A percentile compares a stretch with the other conserved stretches of the same genome.
Conservation (phyloP, 2,797 vertebrate species). For the Falco naumanni region DNA sequence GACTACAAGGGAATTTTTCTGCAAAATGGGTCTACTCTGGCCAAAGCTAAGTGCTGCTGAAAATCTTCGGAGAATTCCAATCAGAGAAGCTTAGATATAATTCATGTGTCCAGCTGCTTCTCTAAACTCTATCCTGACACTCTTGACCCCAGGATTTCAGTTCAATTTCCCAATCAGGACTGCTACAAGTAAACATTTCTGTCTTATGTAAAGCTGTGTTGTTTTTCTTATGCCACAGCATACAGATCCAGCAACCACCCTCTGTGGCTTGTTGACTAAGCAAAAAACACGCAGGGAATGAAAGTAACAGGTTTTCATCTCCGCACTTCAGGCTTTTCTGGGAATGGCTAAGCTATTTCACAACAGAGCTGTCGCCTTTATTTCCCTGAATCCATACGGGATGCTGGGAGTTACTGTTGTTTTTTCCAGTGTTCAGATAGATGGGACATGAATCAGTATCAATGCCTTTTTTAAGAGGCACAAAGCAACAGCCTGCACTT, state of each 20-base stretch:
- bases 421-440: not conserved
- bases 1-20: not conserved
- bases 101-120: not conserved
- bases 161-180: not conserved
- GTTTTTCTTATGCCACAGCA: not conserved
- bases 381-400: not conserved
- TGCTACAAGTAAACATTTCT: not conserved
- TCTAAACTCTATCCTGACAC: not conserved
- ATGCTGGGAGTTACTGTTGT: not conserved
- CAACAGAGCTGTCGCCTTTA: not conserved
- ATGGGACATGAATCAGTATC: not conserved
- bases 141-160: not conserved
- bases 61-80: not conserved
- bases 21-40: not conserved
- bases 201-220: not conserved
- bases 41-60: not conserved
- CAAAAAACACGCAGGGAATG: not conserved
- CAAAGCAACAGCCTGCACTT: not conserved
- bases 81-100: not conserved
- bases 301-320: conserved; percentile 22
- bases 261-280: conserved; percentile 53
- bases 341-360: conserved; percentile 55
- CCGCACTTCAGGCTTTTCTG: not conserved
- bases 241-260: not conserved
- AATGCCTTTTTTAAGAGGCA: not conserved